phyloP scores from a whole-genome alignment of 64 coral and sea anemone species.

The Montipora sp. region DNA sequence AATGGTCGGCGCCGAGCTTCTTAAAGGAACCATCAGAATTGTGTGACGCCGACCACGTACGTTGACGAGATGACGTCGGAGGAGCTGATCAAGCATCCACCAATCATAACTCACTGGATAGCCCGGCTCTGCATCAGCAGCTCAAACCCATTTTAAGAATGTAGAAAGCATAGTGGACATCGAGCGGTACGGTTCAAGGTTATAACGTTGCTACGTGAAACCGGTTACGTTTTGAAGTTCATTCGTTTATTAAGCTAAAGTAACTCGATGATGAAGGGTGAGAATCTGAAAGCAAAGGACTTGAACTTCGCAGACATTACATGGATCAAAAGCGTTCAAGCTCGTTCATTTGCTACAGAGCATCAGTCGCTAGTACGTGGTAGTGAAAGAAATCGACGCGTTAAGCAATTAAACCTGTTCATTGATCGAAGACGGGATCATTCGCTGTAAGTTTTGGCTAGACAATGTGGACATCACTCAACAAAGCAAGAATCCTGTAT shows the following conservation, averaged over 20 bases:
- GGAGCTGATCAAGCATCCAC: neutral
- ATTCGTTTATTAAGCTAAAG: too few species aligned
- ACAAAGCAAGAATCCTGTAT: conserved; percentile 43
- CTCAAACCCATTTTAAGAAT: neutral
- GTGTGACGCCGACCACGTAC: neutral
- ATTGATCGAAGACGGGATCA: neutral
- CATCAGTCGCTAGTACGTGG: neutral
- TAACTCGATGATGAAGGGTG: neutral
- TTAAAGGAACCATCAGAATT: too few species aligned
- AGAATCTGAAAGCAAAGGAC: neutral
- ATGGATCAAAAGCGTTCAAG: neutral
- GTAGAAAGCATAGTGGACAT: neutral
- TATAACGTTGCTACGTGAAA: too few species aligned
- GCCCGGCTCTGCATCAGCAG: neutral
- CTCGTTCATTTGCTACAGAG: conserved; percentile 5
- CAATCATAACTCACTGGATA: neutral
- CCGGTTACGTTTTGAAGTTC: too few species aligned
- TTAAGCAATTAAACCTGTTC: conserved; percentile 36
- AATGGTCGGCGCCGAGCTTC: too few species aligned
- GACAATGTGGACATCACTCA: conserved; percentile 10
- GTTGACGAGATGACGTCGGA: too few species aligned
- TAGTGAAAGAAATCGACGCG: neutral
- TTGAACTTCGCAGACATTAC: neutral
- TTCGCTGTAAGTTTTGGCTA: conserved; percentile 35
- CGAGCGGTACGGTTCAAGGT: too few species aligned